Conservation (phyloP, 1,140 invertebrate species). For the Leptinotarsa texana region DNA sequence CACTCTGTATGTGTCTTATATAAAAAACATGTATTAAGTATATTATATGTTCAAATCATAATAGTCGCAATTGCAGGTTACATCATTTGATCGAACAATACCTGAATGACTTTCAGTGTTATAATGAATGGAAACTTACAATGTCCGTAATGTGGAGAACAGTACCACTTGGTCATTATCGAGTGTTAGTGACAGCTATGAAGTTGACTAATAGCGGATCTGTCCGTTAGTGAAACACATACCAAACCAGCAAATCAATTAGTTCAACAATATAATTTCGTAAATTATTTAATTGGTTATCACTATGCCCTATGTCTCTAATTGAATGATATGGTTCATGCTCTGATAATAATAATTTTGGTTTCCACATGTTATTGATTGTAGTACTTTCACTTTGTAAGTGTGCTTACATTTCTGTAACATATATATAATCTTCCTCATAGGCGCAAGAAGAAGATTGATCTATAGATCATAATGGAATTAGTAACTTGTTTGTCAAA, state of each 20-base stretch:
- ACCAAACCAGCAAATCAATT: not conserved
- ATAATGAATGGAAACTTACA: too few relatives aligned
- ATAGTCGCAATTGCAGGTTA: not conserved
- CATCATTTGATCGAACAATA: not conserved
- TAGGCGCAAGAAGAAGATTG: not conserved
- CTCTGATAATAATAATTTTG: conserved; percentile 31
- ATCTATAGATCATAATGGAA: too few relatives aligned
- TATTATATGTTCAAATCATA: too few relatives aligned
- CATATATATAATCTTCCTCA: not conserved
- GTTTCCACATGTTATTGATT: conserved; percentile 27
- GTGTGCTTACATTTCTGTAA: conserved; percentile 9
- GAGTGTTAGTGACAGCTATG: too few relatives aligned
- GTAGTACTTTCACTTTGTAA: conserved; percentile 6
- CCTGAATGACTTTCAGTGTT: too few relatives aligned
- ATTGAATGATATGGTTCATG: conserved; percentile 30
- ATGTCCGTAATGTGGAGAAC: too few relatives aligned
- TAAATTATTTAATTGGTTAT: conserved; percentile 15
- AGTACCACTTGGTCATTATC: too few relatives aligned
- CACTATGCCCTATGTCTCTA: conserved; percentile 11
- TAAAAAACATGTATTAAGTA: too few relatives aligned
- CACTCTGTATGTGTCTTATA: too few relatives aligned
- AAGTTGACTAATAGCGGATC: too few relatives aligned
- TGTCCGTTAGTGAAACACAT: not conserved
- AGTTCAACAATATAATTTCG: conserved; percentile 9
- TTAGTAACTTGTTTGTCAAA: too few relatives aligned